phyloP scores from a whole-genome alignment of 2,888 invertebrate species.

The Rhamphomyia laevipes region DNA sequence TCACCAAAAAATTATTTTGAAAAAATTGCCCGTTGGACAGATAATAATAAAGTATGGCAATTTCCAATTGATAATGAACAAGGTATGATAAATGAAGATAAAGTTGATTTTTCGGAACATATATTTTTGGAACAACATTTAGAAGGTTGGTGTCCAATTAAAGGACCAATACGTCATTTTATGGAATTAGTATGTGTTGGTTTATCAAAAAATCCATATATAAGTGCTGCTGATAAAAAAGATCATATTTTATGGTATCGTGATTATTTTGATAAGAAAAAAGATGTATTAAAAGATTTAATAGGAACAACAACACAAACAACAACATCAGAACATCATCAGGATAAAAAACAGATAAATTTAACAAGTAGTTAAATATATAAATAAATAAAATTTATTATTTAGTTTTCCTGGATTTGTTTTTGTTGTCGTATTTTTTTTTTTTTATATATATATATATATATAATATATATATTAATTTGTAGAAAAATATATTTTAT shows the following conservation, averaged over 20 bases:
- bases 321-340: background rate
- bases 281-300: slow-evolving; percentile 46
- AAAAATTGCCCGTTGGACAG: slow-evolving; percentile 88
- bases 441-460: background rate
- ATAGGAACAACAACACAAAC: slow-evolving; percentile 18
- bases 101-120: slow-evolving; percentile 83
- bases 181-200: slow-evolving; percentile 95
- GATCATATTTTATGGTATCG: slow-evolving; percentile 87
- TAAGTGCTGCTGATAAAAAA: slow-evolving; percentile 75
- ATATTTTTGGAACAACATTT: slow-evolving; percentile 82
- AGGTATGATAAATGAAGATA: slow-evolving; percentile 55
- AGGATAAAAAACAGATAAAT: background rate
- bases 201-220: slow-evolving; percentile 85
- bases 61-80: slow-evolving; percentile 97
- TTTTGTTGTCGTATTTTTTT: background rate
- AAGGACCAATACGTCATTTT: slow-evolving; percentile 87
- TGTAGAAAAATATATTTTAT: too few relatives aligned
- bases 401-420: background rate
- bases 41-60: slow-evolving; percentile 88
- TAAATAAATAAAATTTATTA: background rate
- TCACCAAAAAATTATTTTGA: slow-evolving; percentile 83
- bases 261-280: slow-evolving; percentile 76
- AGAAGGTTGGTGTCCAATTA: slow-evolving; percentile 77
- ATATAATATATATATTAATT: too few relatives aligned
- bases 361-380: background rate